Conservation (phyloP, 1,140 invertebrate species). For the Drosophila trapezifrons region DNA sequence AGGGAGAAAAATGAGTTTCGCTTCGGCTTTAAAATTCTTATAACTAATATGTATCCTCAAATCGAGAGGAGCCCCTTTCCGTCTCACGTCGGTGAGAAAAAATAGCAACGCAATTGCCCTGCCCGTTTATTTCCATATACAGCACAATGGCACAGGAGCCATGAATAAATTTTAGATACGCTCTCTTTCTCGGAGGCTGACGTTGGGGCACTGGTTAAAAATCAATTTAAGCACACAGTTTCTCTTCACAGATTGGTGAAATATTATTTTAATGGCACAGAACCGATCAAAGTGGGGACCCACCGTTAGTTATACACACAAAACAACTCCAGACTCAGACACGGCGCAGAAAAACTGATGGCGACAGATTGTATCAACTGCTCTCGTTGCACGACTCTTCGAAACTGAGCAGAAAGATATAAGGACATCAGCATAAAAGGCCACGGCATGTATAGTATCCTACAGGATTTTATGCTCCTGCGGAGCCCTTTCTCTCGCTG, state of each 20-base stretch:
- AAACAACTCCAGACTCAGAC: conserved; percentile 49
- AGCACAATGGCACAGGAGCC: conserved; percentile 3
- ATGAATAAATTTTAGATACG: background rate
- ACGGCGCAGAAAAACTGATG: conserved; percentile 20
- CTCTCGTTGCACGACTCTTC: conserved; percentile 68
- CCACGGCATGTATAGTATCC: conserved; percentile 65
- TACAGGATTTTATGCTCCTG: conserved; percentile 67
- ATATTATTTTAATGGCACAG: conserved; percentile 7
- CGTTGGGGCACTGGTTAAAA: background rate
- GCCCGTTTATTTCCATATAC: conserved; percentile 17
- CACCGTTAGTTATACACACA: conserved; percentile 81
- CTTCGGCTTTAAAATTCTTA: conserved; percentile 7
- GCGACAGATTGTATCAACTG: conserved; percentile 60
- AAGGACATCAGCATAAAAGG: conserved; percentile 69
- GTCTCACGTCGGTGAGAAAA: conserved; percentile 11
- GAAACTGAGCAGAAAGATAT: conserved; percentile 65
- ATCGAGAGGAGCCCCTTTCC: background rate
- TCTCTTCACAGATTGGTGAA: background rate
- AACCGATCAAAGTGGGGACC: conserved; percentile 42
- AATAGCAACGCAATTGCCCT: conserved; percentile 45
- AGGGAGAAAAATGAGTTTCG: conserved; percentile 8
- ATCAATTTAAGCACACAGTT: background rate
- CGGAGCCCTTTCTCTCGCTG: conserved; percentile 30
- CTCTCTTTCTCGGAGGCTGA: background rate
- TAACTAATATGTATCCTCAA: conserved; percentile 2